A percentile compares a stretch with the other conserved stretches of the same genome.
Evolutionary conservation across 2,113 vertebrate species (phyloP).

Genomic region (Percopsis transmontana): DNA sequence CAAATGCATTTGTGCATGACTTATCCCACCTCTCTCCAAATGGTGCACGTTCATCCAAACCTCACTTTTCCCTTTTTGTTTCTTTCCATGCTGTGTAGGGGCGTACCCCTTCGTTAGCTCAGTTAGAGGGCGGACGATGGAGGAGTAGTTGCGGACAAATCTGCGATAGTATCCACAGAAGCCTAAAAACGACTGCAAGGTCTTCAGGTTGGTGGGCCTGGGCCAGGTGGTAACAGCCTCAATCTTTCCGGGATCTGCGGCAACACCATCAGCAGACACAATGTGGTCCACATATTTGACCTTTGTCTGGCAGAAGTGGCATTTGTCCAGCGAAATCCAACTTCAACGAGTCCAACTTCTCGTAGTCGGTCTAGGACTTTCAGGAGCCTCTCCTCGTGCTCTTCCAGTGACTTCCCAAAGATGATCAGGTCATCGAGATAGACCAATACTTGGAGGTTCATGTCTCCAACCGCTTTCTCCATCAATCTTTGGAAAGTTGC

Average conservation of each 20-base stretch:
- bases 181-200: background rate
- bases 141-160: background rate
- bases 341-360: background rate
- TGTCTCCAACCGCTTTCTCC: constrained; percentile 24
- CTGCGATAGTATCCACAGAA: background rate
- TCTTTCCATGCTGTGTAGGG: no score
- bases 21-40: constrained; percentile 1
- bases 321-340: constrained; percentile 1
- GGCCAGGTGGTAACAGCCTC: constrained; percentile 11
- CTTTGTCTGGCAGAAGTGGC: background rate
- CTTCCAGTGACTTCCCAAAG: background rate
- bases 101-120: background rate
- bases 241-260: constrained; percentile 9
- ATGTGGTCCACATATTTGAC: constrained; percentile 23
- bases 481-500: constrained; percentile 25
- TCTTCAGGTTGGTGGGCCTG: constrained; percentile 12
- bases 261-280: constrained; percentile 13
- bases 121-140: background rate
- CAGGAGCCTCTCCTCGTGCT: background rate
- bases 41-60: background rate
- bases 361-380: background rate
- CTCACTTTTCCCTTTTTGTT: background rate
- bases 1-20: background rate
- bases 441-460: constrained; percentile 24
- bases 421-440: constrained; percentile 4